phyloP scores from a whole-genome alignment of 2,797 vertebrate species.

The Balearica regulorum region DNA sequence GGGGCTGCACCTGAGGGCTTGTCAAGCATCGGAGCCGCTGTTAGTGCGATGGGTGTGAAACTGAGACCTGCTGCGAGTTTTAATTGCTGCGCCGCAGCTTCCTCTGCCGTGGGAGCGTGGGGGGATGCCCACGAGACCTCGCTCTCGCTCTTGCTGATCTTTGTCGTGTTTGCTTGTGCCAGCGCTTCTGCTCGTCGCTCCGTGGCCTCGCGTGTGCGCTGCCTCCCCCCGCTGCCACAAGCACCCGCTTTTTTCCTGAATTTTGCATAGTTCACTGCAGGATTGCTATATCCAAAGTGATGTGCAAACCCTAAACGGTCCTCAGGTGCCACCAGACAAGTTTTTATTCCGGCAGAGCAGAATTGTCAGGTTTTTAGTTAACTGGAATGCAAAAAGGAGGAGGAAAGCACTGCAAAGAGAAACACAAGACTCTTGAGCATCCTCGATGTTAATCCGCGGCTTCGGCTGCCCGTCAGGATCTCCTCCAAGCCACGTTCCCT shows the following conservation, averaged over 20 bases:
- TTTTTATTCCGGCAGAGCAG: background rate
- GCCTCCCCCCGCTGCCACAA: background rate
- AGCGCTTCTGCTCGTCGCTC: background rate
- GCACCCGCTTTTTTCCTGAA: background rate
- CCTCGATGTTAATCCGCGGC: background rate
- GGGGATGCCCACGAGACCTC: background rate
- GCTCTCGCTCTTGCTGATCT: background rate
- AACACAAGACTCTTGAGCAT: background rate
- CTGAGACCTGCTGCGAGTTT: accelerated
- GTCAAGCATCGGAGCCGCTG: background rate
- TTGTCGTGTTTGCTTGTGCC: background rate
- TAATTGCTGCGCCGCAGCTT: accelerated
- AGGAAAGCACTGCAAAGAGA: background rate
- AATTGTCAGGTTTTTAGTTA: no score
- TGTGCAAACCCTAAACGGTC: background rate
- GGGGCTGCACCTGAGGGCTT: background rate
- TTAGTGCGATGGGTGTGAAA: background rate
- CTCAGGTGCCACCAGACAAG: background rate
- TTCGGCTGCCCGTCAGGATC: background rate
- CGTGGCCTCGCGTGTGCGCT: background rate
- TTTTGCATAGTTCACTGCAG: background rate
- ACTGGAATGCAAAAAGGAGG: background rate
- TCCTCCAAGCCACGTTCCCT: background rate
- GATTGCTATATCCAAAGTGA: background rate
- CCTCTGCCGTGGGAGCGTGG: background rate